A percentile compares a stretch with the other conserved stretches of the same genome.
Conservation (phyloP, 1,140 invertebrate genomes). For the Catajapyx aquilonaris region DNA sequence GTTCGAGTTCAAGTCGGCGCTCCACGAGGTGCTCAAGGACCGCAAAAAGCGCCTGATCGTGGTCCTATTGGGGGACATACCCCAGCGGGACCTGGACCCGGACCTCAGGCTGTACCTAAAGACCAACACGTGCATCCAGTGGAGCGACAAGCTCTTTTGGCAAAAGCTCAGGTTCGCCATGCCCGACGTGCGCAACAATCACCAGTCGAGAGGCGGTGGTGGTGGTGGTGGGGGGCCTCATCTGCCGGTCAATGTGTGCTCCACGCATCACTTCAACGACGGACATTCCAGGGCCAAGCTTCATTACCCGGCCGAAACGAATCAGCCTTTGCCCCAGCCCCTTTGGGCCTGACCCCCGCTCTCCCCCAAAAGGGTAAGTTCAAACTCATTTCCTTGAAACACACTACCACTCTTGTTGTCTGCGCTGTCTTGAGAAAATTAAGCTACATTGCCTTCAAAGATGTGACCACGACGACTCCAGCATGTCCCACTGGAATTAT, state of each 20-base stretch:
- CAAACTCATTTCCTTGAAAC: no score
- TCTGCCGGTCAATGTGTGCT: background rate
- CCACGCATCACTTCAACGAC: background rate
- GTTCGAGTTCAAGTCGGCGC: constrained; percentile 77
- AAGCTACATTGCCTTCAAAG: no score
- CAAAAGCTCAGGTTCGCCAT: constrained; percentile 77
- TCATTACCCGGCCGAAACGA: background rate
- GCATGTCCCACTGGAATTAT: no score
- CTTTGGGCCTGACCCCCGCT: background rate
- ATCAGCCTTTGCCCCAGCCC: background rate
- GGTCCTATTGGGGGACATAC: constrained; percentile 61
- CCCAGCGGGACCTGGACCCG: constrained; percentile 63
- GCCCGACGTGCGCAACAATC: constrained; percentile 37
- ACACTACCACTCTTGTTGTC: no score
- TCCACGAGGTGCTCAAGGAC: constrained; percentile 75
- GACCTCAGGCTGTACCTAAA: constrained; percentile 74
- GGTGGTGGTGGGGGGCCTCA: no score
- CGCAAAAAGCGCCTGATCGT: constrained; percentile 56
- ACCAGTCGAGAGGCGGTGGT: no score
- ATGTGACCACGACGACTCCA: no score
- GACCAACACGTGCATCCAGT: constrained; percentile 63
- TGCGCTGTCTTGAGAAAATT: no score
- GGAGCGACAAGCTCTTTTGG: constrained; percentile 87
- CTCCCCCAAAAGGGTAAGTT: background rate
- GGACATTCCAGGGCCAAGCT: background rate